These are phyloP conservation scores for Stictonetta naevosa DNA, from an alignment of 2,113 vertebrate genomes.

Conservation along the genomic window DNA sequence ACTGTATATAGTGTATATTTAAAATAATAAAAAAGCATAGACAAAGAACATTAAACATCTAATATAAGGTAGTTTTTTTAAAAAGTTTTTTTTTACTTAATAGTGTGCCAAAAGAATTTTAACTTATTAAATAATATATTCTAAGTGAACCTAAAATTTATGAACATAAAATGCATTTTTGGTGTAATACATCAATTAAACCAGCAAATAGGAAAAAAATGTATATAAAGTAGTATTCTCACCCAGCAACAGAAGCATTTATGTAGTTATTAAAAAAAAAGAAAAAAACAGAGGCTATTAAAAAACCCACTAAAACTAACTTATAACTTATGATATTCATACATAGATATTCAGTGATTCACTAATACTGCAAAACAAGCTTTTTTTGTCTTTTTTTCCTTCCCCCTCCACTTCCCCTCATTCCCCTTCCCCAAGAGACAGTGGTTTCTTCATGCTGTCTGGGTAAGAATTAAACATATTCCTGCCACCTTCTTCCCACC, in stretches of 20 bases:
- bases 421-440: slow-evolving; percentile 50
- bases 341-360: slow-evolving; percentile 78
- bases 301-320: slow-evolving; percentile 75
- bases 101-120: slow-evolving; percentile 84
- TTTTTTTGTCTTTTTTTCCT: neutral
- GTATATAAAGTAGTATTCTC: slow-evolving; percentile 78
- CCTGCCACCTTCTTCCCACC: slow-evolving; percentile 1
- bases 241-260: slow-evolving; percentile 82
- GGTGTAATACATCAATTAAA: slow-evolving; percentile 84
- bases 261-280: slow-evolving; percentile 67
- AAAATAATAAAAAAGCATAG: slow-evolving; percentile 78
- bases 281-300: slow-evolving; percentile 28
- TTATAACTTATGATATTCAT: slow-evolving; percentile 77
- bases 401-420: neutral
- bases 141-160: slow-evolving; percentile 86
- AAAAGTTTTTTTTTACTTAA: slow-evolving; percentile 75
- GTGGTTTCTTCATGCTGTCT: slow-evolving; percentile 76
- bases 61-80: slow-evolving; percentile 77
- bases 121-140: slow-evolving; percentile 90
- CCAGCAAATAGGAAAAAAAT: slow-evolving; percentile 78
- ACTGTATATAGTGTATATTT: slow-evolving; percentile 70
- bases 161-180: slow-evolving; percentile 87
- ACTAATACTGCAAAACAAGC: slow-evolving; percentile 80
- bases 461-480: slow-evolving; percentile 58
- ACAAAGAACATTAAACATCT: slow-evolving; percentile 75